Conservation (phyloP, 2,113 vertebrate genomes). For the Dendropsophus ebraccatus region DNA sequence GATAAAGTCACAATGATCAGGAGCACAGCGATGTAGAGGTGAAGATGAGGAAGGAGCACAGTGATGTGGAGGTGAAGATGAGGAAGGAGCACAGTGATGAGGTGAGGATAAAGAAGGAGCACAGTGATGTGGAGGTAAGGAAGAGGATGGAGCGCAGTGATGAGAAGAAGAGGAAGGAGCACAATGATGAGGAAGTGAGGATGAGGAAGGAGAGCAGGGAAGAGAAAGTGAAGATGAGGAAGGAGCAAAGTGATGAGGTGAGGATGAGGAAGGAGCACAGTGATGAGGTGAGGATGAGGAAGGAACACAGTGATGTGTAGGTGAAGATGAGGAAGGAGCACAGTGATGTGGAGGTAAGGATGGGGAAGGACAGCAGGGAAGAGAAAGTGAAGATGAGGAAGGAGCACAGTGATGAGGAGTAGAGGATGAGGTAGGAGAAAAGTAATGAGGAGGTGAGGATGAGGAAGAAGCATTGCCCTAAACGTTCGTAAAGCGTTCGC, state of each 20-base stretch:
- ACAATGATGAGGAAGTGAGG: not conserved
- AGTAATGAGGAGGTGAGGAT: not conserved
- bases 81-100: not conserved
- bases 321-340: not conserved
- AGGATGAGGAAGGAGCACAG: not conserved
- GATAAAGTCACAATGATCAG: not conserved
- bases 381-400: not conserved
- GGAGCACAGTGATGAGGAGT: not conserved
- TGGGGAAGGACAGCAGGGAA: not conserved
- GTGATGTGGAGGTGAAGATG: no score
- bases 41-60: no score
- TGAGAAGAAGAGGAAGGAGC: not conserved
- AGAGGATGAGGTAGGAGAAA: not conserved
- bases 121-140: not conserved
- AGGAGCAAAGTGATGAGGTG: not conserved
- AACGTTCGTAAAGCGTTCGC: no score
- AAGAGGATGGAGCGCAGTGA: not conserved
- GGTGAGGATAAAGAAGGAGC: not conserved
- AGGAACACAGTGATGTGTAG: not conserved
- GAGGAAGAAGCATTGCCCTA: not conserved
- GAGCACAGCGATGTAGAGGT: no score
- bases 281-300: not conserved
- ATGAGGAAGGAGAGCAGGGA: not conserved
- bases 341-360: not conserved
- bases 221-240: not conserved